Conservation (phyloP, 2,888 invertebrate species). For the Aplocera efformata region DNA sequence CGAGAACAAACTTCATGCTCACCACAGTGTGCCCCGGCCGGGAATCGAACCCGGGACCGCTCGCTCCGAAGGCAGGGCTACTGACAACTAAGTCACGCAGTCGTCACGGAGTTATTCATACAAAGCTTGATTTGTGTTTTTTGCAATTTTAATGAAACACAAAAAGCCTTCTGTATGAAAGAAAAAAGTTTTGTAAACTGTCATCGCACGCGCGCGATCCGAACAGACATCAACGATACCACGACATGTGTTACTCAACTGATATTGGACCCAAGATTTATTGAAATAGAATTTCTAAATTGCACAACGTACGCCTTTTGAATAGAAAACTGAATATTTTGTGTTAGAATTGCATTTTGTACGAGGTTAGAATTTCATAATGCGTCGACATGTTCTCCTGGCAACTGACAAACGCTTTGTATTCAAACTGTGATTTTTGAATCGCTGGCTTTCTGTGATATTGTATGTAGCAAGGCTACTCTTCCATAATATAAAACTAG, state of each 20-base stretch:
- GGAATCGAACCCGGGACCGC: too few species aligned
- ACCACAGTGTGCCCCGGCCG: too few species aligned
- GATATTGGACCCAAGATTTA: slow-evolving; percentile 16
- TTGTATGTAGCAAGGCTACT: too few species aligned
- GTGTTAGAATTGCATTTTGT: slow-evolving; percentile 12
- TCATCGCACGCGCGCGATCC: background rate
- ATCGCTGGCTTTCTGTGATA: too few species aligned
- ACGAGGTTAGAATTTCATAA: slow-evolving; percentile 8
- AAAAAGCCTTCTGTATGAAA: background rate
- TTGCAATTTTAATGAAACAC: slow-evolving; percentile 3
- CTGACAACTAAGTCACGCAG: too few species aligned
- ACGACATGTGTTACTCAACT: slow-evolving; percentile 1
- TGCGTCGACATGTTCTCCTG: slow-evolving; percentile 5
- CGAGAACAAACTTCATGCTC: too few species aligned
- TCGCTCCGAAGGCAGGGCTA: too few species aligned
- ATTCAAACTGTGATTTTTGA: too few species aligned
- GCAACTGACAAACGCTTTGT: background rate
- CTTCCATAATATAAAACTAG: too few species aligned
- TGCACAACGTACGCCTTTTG: slow-evolving; percentile 9
- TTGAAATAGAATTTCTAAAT: slow-evolving; percentile 21
- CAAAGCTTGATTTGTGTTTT: slow-evolving; percentile 1
- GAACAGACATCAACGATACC: slow-evolving; percentile 1
- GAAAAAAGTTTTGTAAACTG: slow-evolving; percentile 5
- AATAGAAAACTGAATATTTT: slow-evolving; percentile 16
- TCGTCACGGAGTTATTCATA: too few species aligned